Evolutionary conservation across 2,888 invertebrate species (phyloP).

Genomic region (Mellilla xanthometata): DNA sequence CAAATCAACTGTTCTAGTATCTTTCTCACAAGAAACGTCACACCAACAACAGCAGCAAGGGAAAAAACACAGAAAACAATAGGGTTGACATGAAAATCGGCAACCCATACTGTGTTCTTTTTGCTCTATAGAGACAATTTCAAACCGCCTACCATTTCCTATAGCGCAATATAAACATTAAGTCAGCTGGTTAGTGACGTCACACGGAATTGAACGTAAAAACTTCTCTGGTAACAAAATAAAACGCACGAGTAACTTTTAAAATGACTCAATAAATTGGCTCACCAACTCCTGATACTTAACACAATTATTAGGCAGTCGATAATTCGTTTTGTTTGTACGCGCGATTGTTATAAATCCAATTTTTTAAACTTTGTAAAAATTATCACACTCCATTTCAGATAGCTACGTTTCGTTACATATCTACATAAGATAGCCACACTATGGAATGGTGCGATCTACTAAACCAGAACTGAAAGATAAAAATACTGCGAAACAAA

Average conservation of each 20-base stretch:
- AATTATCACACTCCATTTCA: constrained; percentile 10
- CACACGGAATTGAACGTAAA: too few relatives aligned
- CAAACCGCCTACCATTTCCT: too few relatives aligned
- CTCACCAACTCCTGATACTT: not conserved
- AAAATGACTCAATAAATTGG: not conserved
- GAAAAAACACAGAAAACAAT: constrained; percentile 16
- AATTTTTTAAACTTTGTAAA: not conserved
- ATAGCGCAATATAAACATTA: too few relatives aligned
- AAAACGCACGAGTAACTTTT: not conserved
- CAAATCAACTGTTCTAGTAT: not conserved
- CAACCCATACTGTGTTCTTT: constrained; percentile 14
- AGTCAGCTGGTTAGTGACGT: too few relatives aligned
- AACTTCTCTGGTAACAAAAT: too few relatives aligned
- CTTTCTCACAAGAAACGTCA: constrained; percentile 11
- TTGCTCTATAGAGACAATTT: too few relatives aligned
- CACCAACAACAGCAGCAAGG: constrained; percentile 23
- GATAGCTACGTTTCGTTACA: not conserved
- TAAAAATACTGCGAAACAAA: constrained; percentile 15
- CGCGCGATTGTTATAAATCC: not conserved
- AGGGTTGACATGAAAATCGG: constrained; percentile 18
- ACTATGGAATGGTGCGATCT: not conserved
- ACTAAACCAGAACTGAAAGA: constrained; percentile 3
- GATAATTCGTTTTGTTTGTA: not conserved
- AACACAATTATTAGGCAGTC: not conserved
- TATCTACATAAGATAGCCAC: not conserved